Evolutionary conservation across 2,113 vertebrate genomes (phyloP).

Genomic region (Misgurnus anguillicaudatus): DNA sequence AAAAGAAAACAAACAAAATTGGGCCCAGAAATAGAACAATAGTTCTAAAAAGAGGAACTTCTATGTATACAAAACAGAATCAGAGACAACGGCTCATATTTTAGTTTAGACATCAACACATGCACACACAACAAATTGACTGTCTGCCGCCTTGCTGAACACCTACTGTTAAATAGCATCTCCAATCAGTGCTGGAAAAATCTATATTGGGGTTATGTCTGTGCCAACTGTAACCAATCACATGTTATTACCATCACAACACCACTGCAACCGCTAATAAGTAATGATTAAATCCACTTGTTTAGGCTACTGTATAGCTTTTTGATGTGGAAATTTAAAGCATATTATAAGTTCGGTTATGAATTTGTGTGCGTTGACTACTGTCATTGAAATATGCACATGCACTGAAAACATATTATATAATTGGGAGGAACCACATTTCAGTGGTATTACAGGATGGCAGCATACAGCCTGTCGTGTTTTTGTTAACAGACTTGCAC

Average conservation of each 20-base stretch:
- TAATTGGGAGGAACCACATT: not conserved
- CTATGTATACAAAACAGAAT: not conserved
- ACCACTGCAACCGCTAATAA: too few species aligned
- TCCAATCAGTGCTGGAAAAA: constrained; percentile 74
- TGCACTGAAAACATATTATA: not conserved
- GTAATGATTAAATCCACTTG: too few species aligned
- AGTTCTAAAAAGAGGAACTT: not conserved
- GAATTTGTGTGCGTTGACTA: not conserved
- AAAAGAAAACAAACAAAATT: constrained; percentile 27
- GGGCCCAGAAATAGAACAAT: not conserved
- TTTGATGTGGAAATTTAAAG: not conserved
- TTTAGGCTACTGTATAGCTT: too few species aligned
- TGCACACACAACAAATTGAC: constrained; percentile 40
- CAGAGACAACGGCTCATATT: not conserved
- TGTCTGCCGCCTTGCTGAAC: constrained; percentile 46
- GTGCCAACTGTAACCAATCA: constrained; percentile 55
- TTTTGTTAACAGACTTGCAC: not conserved
- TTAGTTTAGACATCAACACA: constrained; percentile 36
- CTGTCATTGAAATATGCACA: not conserved
- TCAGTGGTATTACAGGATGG: not conserved
- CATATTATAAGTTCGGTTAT: not conserved
- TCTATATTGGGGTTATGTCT: constrained; percentile 75
- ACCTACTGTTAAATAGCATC: constrained; percentile 31
- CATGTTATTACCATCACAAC: constrained; percentile 54
- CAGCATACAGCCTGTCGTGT: not conserved